Evolutionary conservation across 2,888 invertebrate genomes (phyloP).

Genomic region (Tuta absoluta): DNA sequence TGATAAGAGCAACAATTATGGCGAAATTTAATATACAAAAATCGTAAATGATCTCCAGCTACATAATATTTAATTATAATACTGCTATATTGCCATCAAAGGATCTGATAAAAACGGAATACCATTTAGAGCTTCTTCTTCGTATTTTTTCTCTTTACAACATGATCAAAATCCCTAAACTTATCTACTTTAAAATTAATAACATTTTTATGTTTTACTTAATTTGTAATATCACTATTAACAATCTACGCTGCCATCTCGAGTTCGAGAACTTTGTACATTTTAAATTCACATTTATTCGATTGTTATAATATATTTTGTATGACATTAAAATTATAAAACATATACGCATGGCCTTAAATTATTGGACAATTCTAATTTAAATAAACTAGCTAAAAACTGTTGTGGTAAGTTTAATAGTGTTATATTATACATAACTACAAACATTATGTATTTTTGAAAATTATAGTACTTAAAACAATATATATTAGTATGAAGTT

Average conservation of each 20-base stretch:
- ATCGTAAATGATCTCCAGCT: constrained; percentile 37
- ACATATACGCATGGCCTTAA: background rate
- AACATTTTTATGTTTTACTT: constrained; percentile 74
- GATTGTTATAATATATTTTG: background rate
- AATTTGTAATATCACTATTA: constrained; percentile 79
- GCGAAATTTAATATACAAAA: constrained; percentile 29
- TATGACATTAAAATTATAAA: background rate
- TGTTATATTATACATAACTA: too few species aligned
- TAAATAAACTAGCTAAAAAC: too few species aligned
- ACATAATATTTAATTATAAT: constrained; percentile 48
- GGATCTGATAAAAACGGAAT: constrained; percentile 36
- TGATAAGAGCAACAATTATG: constrained; percentile 54
- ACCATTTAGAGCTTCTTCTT: constrained; percentile 47
- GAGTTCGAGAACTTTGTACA: constrained; percentile 50
- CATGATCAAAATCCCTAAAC: constrained; percentile 74
- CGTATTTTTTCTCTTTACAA: constrained; percentile 57
- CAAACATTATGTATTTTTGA: too few species aligned
- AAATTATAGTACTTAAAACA: too few species aligned
- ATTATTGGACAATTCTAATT: too few species aligned
- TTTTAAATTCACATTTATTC: constrained; percentile 1
- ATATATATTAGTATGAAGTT: too few species aligned
- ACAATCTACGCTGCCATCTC: constrained; percentile 76
- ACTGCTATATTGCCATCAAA: constrained; percentile 56
- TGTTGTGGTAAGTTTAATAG: too few species aligned
- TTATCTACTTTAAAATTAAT: constrained; percentile 77